Base-by-base conservation (phyloP, 35 echinoderm and acorn worm species). In the Apostichopus japonicus region DNA sequence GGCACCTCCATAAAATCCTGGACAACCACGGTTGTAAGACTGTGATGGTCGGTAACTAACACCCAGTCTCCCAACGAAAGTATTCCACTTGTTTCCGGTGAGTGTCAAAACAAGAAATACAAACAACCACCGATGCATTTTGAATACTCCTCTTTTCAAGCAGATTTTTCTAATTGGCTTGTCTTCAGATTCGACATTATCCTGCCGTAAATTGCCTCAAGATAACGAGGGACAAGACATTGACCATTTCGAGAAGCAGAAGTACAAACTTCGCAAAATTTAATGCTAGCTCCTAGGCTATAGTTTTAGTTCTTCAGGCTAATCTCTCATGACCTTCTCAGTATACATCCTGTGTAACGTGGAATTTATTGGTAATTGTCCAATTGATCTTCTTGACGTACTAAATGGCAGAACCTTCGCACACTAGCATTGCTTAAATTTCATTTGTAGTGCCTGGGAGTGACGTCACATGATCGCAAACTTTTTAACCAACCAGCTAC, bases 101-200 rank as follows among this genome's bases (percentile, higher is more conserved):
- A 19, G 21, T 75, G 71, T 23, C 71, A 75, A 0, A 15, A 75
- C 71, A 75, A 75, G 71, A 23, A 19, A 75, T 75, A 23, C n/a
- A 75, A 75, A 19, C 17, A 75, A 23, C 71, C 71, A 75, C 71
- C 71, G 16, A 75, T 75, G 21, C 71, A 75, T 75, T 19, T n/a
- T 75, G 71, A 75, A 75, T 75, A 75, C 14, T 75, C 71, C 71
- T 75, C 11, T 19, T 61, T 75, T 75, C 71, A 75, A n/a, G 21
- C 17, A 19, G 71, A 75, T 75, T 75, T 7, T 75, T 75, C 71
- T 21, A 6, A 19, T 75, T 75, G 17, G 21, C n/a, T 75, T 23
- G 71, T 75, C n/a, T n/a, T 75, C 71, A 75, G n/a, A 75, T 75
- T 75, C 71, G 71, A 75, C 71, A 75, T 75, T 21, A n/a, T 75